Evolutionary conservation across 2,113 vertebrate species (phyloP).

Genomic region (Cygnus atratus): DNA sequence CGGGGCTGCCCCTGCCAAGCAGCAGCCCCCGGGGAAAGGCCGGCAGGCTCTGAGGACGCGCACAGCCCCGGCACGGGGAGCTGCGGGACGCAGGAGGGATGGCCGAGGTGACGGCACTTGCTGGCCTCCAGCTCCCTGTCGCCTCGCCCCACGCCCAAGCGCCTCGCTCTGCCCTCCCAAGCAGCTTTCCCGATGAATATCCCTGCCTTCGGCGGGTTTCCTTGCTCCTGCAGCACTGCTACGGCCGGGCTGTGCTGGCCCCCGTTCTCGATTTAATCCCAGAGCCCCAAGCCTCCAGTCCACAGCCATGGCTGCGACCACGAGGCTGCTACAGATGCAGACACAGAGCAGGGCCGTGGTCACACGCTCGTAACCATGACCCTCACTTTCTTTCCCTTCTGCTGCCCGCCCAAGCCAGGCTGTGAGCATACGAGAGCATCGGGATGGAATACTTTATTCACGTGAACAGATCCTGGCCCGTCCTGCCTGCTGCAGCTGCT

Average conservation of each 20-base stretch:
- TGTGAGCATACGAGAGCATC: neutral
- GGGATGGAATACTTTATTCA: slow-evolving; percentile 57
- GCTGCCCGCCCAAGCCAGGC: neutral
- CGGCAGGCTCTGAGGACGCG: neutral
- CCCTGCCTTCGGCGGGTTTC: neutral
- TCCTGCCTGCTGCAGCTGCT: slow-evolving; percentile 19
- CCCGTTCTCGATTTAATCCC: neutral
- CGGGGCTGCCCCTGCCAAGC: accelerated
- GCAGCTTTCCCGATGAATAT: neutral
- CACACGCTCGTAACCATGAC: neutral
- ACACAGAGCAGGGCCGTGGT: accelerated
- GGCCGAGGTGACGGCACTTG: accelerated
- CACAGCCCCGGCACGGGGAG: accelerated
- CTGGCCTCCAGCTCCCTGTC: neutral
- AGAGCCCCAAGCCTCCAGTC: no score
- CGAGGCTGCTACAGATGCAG: neutral
- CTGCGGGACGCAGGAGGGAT: neutral
- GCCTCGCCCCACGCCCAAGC: neutral
- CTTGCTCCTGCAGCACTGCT: neutral
- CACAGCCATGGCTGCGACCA: neutral
- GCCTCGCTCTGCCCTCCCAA: neutral
- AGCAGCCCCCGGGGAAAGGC: accelerated
- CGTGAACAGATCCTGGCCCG: neutral
- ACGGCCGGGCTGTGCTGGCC: neutral
- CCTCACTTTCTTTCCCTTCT: neutral